Percentiles rank a stretch among this genome's conserved stretches.
Evolutionary conservation across 2,888 invertebrate genomes (phyloP).

Genomic region (Tortrix viridana): DNA sequence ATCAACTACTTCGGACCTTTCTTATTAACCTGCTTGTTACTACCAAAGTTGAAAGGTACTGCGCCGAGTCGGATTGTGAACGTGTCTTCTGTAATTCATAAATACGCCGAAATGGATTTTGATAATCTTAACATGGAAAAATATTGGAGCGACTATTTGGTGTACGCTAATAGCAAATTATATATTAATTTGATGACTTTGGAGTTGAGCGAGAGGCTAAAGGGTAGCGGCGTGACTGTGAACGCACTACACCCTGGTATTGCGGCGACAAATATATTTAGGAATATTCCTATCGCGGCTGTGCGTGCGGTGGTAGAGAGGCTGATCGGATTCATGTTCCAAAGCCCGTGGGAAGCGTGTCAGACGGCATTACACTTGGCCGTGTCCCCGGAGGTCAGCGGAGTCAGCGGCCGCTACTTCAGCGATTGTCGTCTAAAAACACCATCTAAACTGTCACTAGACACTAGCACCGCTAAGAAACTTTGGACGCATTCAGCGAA

Average conservation of each 20-base stretch:
- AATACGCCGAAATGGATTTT: conserved; percentile 41
- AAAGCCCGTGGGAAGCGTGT: conserved; percentile 83
- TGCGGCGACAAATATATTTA: conserved; percentile 86
- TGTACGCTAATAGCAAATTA: conserved; percentile 84
- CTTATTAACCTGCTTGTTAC: conserved; percentile 83
- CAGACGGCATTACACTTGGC: conserved; percentile 80
- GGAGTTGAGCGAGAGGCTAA: conserved; percentile 75
- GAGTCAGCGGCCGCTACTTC: conserved; percentile 83
- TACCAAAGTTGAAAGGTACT: conserved; percentile 60
- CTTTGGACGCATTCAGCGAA: conserved; percentile 86
- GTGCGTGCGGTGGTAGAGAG: conserved; percentile 60
- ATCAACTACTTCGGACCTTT: conserved; percentile 86
- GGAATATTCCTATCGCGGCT: conserved; percentile 81
- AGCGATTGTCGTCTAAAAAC: conserved; percentile 72
- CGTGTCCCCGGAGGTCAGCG: conserved; percentile 67
- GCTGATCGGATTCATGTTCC: conserved; percentile 71
- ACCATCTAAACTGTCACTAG: conserved; percentile 64
- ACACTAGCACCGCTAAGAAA: conserved; percentile 74
- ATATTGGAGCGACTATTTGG: conserved; percentile 78
- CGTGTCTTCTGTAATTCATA: conserved; percentile 78
- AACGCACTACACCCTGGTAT: conserved; percentile 89
- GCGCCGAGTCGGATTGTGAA: conserved; percentile 80
- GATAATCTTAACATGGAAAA: conserved; percentile 55
- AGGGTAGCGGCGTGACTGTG: conserved; percentile 83
- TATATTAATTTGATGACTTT: conserved; percentile 86